Base-by-base conservation (phyloP, 2,888 invertebrate genomes). In the Yponomeuta sedellus region DNA sequence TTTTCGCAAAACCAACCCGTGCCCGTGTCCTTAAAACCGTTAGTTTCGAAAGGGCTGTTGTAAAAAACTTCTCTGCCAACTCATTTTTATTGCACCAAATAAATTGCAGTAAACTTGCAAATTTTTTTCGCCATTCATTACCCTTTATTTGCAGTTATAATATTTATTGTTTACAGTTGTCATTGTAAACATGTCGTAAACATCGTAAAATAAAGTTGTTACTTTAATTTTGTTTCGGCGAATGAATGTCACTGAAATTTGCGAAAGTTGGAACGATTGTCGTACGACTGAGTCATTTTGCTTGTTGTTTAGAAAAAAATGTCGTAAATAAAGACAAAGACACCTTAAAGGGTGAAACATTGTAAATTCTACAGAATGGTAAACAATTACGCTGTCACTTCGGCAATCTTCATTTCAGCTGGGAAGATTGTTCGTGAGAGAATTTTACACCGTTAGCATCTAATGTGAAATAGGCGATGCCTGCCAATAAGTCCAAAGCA, bases 51-150 rank as follows among this genome's bases (percentile, higher is more conserved):
- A 80, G 77, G 77, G 79, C 70, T 67, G 69, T 68, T 67, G 2
- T 2, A 12, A 10, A 52, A 34, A 34, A 5, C 16, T 75, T 75
- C 68, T 75, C 75, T 72, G 39, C 65, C 40, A 58, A 59, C 59
- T 59, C 58, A 58, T 65, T 78, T 82, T 84, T 86, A 87, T 83
- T 83, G 75, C 80, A 71, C 74, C 74, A 75, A 80, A 81, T 77
- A 83, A 83, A 72, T 70, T 66, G 68, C 66, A 67, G 69, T 71
- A 73, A 71, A 68, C 69, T 52, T 16, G 44, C 44, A 12, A 16
- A 52, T 52, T 52, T 52, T 16, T 52, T 25, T 69, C 70, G 66
- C 8, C 34, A 34, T 52, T 12, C 16, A 16, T 52, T 52, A 52
- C 52, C 22, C 11, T 52, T 56, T 64, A 44, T 52, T 52, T 52